phyloP scores from a whole-genome alignment of 2,113 vertebrate species.

The Gadus macrocephalus region DNA sequence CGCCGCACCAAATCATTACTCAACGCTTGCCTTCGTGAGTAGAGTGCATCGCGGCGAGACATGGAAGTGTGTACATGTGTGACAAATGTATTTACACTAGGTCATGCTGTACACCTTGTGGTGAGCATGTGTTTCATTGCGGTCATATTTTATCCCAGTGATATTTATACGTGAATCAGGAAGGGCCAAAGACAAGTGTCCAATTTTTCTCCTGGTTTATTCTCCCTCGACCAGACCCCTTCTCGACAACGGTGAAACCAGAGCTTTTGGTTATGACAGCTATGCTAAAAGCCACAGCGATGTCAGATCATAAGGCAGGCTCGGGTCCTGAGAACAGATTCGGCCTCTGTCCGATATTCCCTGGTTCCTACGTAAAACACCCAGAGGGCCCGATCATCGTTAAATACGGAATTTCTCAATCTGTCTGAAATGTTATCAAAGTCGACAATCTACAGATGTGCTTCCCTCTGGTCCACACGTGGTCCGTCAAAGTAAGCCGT shows the following conservation, averaged over 20 bases:
- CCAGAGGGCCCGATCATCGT: background rate
- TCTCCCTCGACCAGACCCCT: no score
- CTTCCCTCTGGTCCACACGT: background rate
- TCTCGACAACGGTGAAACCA: conserved; percentile 11
- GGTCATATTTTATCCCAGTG: no score
- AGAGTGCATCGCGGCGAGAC: no score
- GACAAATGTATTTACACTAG: no score
- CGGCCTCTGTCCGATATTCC: background rate
- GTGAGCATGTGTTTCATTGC: no score
- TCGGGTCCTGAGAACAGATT: conserved; percentile 2
- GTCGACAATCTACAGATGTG: conserved; percentile 10
- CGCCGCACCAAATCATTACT: no score
- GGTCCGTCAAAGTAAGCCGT: background rate
- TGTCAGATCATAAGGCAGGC: conserved; percentile 3
- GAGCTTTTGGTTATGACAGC: background rate
- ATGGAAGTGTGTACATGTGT: no score
- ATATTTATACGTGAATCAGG: no score
- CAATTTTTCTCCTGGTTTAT: no score
- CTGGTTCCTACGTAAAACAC: background rate
- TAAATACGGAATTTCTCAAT: background rate
- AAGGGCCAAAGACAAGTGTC: no score
- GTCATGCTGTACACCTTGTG: no score
- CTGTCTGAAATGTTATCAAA: background rate
- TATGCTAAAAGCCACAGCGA: background rate
- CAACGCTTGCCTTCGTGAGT: no score